Conservation (phyloP, 2,888 invertebrate species). For the Cantharis flavilabris region DNA sequence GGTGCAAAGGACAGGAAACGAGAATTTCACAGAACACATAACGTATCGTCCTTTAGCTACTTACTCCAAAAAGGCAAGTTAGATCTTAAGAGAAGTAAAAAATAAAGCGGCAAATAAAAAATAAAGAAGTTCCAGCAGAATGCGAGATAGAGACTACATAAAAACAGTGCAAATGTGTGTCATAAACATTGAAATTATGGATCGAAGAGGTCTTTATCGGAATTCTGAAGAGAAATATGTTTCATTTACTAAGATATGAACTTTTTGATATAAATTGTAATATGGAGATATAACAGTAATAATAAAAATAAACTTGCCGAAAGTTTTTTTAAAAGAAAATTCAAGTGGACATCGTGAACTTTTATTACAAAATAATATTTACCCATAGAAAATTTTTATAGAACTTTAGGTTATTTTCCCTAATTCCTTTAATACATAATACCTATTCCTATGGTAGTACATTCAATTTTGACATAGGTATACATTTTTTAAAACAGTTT, state of each 20-base stretch:
- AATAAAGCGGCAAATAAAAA: conserved; percentile 29
- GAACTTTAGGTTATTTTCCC: conserved; percentile 11
- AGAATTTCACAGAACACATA: conserved; percentile 24
- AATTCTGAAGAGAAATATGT: conserved; percentile 27
- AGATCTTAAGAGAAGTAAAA: conserved; percentile 20
- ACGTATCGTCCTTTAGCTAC: conserved; percentile 28
- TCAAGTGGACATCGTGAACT: background rate
- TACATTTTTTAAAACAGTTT: background rate
- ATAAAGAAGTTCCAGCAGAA: conserved; percentile 25
- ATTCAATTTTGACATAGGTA: background rate
- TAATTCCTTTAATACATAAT: conserved; percentile 18
- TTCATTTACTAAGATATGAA: conserved; percentile 20
- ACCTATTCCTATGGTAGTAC: conserved; percentile 3
- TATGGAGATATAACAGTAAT: background rate
- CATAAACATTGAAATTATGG: conserved; percentile 32
- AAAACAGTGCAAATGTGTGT: conserved; percentile 30
- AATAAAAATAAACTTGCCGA: background rate
- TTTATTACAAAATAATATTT: background rate
- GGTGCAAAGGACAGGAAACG: conserved; percentile 32
- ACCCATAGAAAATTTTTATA: background rate
- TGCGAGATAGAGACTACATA: conserved; percentile 28
- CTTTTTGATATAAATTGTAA: conserved; percentile 1
- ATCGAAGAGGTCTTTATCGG: conserved; percentile 31
- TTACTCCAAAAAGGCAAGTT: conserved; percentile 21
- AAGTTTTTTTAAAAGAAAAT: background rate